Percentiles rank a stretch among this genome's conserved stretches.
Conservation (phyloP, 2,888 invertebrate species). For the Plebejus anna region DNA sequence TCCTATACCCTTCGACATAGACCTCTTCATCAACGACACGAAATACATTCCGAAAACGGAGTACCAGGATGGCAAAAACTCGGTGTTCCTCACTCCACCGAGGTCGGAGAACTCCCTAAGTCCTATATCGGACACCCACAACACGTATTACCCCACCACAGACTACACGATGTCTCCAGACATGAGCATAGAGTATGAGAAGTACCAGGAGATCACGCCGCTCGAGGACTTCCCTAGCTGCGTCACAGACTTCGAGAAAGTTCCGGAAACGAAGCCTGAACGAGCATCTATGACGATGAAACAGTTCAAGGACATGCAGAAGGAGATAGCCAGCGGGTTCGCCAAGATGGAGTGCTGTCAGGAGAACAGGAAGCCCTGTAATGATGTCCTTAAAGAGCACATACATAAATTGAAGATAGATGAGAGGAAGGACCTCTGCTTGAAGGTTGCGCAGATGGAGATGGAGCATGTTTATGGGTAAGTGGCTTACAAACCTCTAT, state of each 20-base stretch:
- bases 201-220: constrained; percentile 55
- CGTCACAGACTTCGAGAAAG: constrained; percentile 33
- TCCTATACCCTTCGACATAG: not conserved
- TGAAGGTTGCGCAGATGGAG: constrained; percentile 56
- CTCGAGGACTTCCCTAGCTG: constrained; percentile 45
- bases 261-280: constrained; percentile 33
- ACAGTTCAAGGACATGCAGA: constrained; percentile 65
- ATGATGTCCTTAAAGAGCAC: constrained; percentile 55
- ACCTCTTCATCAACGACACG: not conserved
- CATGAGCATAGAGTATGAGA: constrained; percentile 55
- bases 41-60: not conserved
- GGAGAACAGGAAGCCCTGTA: constrained; percentile 47
- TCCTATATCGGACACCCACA: constrained; percentile 53
- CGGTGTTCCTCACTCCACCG: constrained; percentile 57
- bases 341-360: constrained; percentile 63
- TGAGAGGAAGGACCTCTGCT: constrained; percentile 51
- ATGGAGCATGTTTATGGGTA: constrained; percentile 57
- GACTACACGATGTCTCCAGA: constrained; percentile 55
- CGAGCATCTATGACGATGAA: constrained; percentile 43
- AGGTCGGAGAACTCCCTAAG: constrained; percentile 57
- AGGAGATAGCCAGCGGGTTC: constrained; percentile 53
- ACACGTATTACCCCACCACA: constrained; percentile 46
- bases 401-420: constrained; percentile 48
- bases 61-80: constrained; percentile 34
- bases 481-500: constrained; percentile 26